Conservation (phyloP, 1,140 invertebrate genomes). For the Bombus waltoni region DNA sequence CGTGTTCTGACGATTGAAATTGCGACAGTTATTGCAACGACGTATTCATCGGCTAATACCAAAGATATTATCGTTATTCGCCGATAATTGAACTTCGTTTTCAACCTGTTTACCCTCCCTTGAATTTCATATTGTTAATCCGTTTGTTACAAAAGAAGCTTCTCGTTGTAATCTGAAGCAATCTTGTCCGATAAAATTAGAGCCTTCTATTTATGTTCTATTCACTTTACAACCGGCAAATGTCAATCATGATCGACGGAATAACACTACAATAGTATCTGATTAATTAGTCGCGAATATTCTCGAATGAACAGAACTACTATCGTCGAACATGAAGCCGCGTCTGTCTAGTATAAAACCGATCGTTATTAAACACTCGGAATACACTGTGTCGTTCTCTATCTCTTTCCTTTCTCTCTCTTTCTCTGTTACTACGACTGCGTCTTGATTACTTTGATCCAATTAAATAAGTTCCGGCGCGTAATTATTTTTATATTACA, state of each 20-base stretch:
- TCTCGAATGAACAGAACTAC: not conserved
- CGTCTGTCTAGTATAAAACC: not conserved
- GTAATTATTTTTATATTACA: constrained; percentile 3
- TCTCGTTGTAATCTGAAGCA: no score
- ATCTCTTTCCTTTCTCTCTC: not conserved
- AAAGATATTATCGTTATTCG: no score
- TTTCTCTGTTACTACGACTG: no score
- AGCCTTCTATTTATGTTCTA: no score
- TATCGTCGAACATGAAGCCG: not conserved
- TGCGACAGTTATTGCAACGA: no score
- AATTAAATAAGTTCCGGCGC: not conserved
- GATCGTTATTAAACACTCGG: not conserved
- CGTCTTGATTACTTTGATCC: not conserved
- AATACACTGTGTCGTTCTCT: not conserved
- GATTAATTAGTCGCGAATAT: not conserved
- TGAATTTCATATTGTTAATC: no score
- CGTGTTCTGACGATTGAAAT: not conserved
- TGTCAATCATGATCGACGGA: not conserved
- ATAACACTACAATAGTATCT: not conserved
- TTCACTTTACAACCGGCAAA: not conserved
- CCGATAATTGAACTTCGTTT: no score
- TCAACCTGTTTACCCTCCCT: no score
- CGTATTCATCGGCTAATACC: no score
- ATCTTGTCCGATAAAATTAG: no score
- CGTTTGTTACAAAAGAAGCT: no score